phyloP scores from a whole-genome alignment of 2,113 vertebrate genomes.

The Mystacornis crossleyi region DNA sequence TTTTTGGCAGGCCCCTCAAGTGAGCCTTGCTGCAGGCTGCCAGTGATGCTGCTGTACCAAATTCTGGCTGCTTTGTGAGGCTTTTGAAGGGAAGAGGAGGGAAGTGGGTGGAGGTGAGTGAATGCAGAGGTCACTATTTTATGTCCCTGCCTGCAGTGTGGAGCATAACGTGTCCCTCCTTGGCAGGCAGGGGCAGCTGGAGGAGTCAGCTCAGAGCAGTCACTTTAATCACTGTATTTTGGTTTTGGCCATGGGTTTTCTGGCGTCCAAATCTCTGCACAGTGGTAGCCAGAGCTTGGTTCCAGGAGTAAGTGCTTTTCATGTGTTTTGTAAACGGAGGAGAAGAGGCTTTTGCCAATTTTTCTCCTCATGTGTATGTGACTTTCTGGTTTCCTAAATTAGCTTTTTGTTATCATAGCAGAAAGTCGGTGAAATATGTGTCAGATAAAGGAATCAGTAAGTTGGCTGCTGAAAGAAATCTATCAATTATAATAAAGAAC shows the following conservation, averaged over 20 bases:
- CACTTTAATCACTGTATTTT: not conserved
- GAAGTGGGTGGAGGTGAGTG: not conserved
- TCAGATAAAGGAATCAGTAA: not conserved
- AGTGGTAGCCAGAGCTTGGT: slow-evolving; percentile 41
- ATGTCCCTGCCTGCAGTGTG: not conserved
- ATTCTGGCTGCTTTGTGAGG: not conserved
- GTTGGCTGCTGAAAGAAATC: not conserved
- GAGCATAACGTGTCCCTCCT: not conserved
- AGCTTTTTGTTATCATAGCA: not conserved
- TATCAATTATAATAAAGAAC: not conserved
- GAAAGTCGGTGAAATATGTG: not conserved
- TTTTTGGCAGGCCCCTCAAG: not conserved
- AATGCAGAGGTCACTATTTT: not conserved
- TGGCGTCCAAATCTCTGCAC: not conserved
- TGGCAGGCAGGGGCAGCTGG: not conserved
- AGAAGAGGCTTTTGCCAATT: not conserved
- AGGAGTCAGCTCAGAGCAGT: slow-evolving; percentile 1
- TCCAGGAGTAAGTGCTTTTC: slow-evolving; percentile 45
- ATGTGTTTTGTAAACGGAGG: not conserved
- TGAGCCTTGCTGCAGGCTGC: not conserved
- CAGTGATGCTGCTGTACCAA: not conserved
- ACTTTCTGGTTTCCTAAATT: not conserved
- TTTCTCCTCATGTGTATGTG: not conserved
- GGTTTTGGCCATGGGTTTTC: not conserved
- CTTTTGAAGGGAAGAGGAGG: not conserved